Conservation (phyloP, 2,113 vertebrate species). For the Reinhardtius hippoglossoides region DNA sequence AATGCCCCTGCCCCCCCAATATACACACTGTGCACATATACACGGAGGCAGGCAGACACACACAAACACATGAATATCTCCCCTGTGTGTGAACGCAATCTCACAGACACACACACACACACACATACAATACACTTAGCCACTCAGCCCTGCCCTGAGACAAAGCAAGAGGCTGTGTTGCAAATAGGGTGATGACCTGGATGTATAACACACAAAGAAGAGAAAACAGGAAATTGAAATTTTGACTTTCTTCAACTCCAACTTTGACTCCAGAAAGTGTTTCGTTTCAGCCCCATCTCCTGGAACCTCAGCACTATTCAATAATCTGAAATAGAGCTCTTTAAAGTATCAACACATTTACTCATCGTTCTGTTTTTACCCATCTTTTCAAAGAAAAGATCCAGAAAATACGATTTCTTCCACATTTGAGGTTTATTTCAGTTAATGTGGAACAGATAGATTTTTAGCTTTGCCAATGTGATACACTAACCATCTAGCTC, state of each 20-base stretch:
- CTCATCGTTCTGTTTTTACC: conserved; percentile 30
- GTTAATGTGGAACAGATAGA: conserved; percentile 58
- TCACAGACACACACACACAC: neutral
- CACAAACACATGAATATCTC: conserved; percentile 56
- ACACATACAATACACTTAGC: conserved; percentile 46
- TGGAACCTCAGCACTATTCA: conserved; percentile 13
- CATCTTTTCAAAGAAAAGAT: conserved; percentile 19
- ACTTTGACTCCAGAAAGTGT: conserved; percentile 72
- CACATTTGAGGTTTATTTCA: conserved; percentile 23
- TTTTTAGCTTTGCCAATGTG: conserved; percentile 33
- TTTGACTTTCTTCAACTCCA: conserved; percentile 77
- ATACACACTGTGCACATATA: conserved; percentile 67
- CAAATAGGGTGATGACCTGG: conserved; percentile 83
- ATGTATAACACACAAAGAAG: conserved; percentile 86
- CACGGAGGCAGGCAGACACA: conserved; percentile 53
- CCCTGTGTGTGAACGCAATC: conserved; percentile 27
- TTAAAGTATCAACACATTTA: conserved; percentile 15
- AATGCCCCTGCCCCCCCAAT: conserved; percentile 69
- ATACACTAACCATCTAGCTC: conserved; percentile 31
- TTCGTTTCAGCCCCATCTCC: conserved; percentile 7
- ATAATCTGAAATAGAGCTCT: conserved; percentile 2
- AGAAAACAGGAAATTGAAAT: conserved; percentile 86
- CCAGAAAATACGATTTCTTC: conserved; percentile 23
- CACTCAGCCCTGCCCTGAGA: conserved; percentile 73
- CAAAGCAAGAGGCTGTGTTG: conserved; percentile 85